Evolutionary conservation across 2,888 invertebrate genomes (phyloP).

Genomic region (Mesorhabditis sp.): DNA sequence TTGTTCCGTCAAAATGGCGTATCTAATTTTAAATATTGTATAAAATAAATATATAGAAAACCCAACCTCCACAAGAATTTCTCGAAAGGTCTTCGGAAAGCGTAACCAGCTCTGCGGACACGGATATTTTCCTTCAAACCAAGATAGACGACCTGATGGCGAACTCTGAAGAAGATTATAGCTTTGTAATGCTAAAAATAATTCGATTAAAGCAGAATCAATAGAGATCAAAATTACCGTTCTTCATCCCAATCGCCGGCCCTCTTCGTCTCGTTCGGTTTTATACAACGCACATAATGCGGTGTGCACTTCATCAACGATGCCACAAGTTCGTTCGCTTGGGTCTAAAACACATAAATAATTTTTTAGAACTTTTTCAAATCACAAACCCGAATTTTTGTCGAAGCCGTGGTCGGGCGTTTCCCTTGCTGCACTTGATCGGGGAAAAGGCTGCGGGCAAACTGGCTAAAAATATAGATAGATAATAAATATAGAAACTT

Average conservation of each 20-base stretch:
- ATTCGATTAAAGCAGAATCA: constrained; percentile 6
- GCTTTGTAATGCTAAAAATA: neutral
- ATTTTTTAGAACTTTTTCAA: constrained; percentile 9
- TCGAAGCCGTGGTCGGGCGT: constrained; percentile 69
- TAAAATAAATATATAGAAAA: neutral
- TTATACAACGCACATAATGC: constrained; percentile 72
- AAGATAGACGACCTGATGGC: constrained; percentile 71
- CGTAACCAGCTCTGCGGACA: constrained; percentile 70
- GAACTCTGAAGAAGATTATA: constrained; percentile 61
- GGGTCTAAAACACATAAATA: constrained; percentile 60
- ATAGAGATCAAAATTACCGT: constrained; percentile 33
- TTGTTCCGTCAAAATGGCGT: constrained; percentile 69
- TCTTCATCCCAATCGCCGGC: constrained; percentile 69
- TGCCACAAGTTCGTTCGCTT: constrained; percentile 69
- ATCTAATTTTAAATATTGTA: constrained; percentile 58
- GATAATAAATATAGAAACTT: neutral
- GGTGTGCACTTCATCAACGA: constrained; percentile 70
- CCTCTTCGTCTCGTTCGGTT: constrained; percentile 71
- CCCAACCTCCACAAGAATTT: constrained; percentile 47
- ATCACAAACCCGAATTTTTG: constrained; percentile 66
- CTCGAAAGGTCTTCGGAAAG: constrained; percentile 62
- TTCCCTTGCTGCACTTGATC: constrained; percentile 64
- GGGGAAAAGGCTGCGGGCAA: constrained; percentile 67
- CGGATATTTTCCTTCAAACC: constrained; percentile 71
- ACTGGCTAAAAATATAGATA: constrained; percentile 61